Conservation (phyloP, 2,797 vertebrate species). For the Propithecus deckenii region DNA sequence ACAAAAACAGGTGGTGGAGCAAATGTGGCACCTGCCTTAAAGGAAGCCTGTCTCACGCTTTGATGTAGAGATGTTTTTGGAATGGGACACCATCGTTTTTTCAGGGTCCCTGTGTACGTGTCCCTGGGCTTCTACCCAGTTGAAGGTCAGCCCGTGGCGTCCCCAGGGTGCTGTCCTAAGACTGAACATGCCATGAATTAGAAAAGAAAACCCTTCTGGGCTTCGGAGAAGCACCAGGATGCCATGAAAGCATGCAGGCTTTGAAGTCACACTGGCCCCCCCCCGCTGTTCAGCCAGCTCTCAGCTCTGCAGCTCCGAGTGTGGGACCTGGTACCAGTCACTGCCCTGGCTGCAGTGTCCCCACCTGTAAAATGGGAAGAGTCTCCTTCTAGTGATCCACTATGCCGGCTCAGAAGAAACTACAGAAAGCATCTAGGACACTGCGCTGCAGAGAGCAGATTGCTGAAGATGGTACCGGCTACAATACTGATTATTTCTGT, state of each 20-base stretch:
- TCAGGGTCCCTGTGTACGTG: no score
- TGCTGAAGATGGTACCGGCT: background rate
- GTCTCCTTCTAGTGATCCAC: background rate
- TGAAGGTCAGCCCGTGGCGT: rapidly evolving
- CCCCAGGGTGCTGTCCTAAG: rapidly evolving
- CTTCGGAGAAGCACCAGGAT: rapidly evolving
- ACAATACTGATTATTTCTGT: rapidly evolving
- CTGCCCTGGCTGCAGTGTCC: background rate
- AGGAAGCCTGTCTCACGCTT: background rate
- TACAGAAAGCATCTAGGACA: no score
- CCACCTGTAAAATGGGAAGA: background rate
- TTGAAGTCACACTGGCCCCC: rapidly evolving
- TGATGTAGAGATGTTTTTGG: background rate
- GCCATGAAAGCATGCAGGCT: background rate
- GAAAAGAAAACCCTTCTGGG: rapidly evolving
- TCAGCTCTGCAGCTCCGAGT: rapidly evolving
- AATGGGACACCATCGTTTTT: rapidly evolving
- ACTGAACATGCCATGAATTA: rapidly evolving
- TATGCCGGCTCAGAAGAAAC: background rate
- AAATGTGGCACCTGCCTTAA: background rate
- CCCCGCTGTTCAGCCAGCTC: background rate
- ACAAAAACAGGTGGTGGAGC: background rate
- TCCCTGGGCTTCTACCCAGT: background rate
- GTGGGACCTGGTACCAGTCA: rapidly evolving
- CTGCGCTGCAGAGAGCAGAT: rapidly evolving